Evolutionary conservation across 2,797 vertebrate species (phyloP), one percentile per base, ranked within the genome.

Genomic region (Protosalanx chinensis): DNA sequence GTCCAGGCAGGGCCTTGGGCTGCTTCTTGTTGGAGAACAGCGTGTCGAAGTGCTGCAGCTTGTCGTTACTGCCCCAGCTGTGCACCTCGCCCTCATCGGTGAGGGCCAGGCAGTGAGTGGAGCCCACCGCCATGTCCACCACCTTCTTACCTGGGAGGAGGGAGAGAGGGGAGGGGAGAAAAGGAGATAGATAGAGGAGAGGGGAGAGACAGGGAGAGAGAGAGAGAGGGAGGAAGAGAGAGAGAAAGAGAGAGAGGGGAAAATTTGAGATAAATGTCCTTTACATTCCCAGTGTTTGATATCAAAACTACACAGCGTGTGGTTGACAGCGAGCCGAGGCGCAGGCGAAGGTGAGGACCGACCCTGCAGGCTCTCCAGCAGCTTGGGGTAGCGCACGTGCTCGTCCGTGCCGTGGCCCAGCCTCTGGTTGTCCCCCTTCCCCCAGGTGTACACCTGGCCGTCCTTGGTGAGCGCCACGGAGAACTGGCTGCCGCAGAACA

Each of bases 21-120:
- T 98, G 95, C 71, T 98, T 98, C 88, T 99, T 99, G 78, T 96
- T 98, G 79, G 95, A 93, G 67, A 96, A 95, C 59, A 99, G 89
- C 0, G 98, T 99, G 79, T 99, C 98, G 77, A 99, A 99, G 91
- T 99, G 98, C 82, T 99, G 98, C 27, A 95, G 94, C 73, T 99
- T 98, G 84, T 99, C 97, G 15, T 99, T 99, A 91, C 95, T 97
- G 32, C 98, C 98, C 97, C 97, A 99, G 81, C 98, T 99, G 79
- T 98, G 95, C 20, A 99, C 96, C 85, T 98, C 97, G 0, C 96
- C 96, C 5, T 98, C 97, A 3, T 99, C 97, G 0, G 96, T 98
- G 69, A 99, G 90, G 3, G 95, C 97, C 56, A 98, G 87, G 85
- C 98, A 99, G 84, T 99, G 97, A 1, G 96, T 99, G 1, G 96